Conservation (phyloP, 2,888 invertebrate genomes). For the Andricus quercusramuli region DNA sequence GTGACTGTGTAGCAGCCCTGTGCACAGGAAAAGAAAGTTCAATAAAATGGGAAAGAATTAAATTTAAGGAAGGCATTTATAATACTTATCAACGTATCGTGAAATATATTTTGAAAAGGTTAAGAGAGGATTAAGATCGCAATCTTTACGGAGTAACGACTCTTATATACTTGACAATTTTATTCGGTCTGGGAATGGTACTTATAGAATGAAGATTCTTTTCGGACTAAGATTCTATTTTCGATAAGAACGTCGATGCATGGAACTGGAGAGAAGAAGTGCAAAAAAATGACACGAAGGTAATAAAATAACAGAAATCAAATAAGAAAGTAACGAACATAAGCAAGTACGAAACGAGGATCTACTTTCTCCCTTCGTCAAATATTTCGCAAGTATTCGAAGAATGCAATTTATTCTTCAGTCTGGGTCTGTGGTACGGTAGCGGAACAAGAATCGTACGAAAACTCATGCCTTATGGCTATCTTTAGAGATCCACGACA, state of each 20-base stretch:
- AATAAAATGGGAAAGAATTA: background rate
- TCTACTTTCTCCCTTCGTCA: slow-evolving; percentile 28
- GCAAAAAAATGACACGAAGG: background rate
- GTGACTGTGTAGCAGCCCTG: too few relatives aligned
- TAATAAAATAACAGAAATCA: slow-evolving; percentile 29
- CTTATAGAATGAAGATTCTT: slow-evolving; percentile 11
- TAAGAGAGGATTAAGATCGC: slow-evolving; percentile 35
- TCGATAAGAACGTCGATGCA: slow-evolving; percentile 16
- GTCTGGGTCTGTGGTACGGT: slow-evolving; percentile 1
- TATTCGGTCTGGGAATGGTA: slow-evolving; percentile 28
- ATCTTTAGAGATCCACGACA: slow-evolving; percentile 40
- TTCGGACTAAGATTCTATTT: slow-evolving; percentile 23
- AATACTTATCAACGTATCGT: slow-evolving; percentile 16
- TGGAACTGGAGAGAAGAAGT: background rate
- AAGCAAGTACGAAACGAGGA: background rate
- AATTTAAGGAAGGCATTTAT: slow-evolving; percentile 12
- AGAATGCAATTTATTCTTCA: slow-evolving; percentile 32
- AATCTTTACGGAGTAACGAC: slow-evolving; percentile 22
- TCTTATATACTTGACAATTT: slow-evolving; percentile 32
- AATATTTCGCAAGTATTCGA: slow-evolving; percentile 31
- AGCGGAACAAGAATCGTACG: slow-evolving; percentile 23
- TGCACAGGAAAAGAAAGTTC: background rate
- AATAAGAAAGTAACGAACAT: slow-evolving; percentile 25
- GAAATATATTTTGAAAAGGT: slow-evolving; percentile 30
- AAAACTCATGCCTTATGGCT: slow-evolving; percentile 27